Evolutionary conservation across 2,113 vertebrate genomes (phyloP).

Genomic region (Stegastes partitus): DNA sequence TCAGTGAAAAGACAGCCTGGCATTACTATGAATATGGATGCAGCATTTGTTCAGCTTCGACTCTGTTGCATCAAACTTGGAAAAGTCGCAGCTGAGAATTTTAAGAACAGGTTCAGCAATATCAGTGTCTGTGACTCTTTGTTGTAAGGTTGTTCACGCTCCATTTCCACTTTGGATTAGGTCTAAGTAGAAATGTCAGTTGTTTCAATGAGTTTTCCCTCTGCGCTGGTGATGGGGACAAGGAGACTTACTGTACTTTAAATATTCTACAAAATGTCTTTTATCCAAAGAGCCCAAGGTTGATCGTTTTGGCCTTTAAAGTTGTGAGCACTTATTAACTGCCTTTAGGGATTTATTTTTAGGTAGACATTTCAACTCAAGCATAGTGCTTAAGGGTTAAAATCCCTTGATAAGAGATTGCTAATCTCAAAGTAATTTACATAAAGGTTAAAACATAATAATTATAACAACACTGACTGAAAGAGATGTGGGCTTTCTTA

Average conservation of each 20-base stretch:
- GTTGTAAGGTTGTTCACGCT: not conserved
- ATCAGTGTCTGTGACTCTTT: not conserved
- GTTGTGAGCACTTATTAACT: not conserved
- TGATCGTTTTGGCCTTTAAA: not conserved
- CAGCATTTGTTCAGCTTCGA: not conserved
- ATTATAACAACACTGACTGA: slow-evolving; percentile 3
- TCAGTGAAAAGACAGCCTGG: not conserved
- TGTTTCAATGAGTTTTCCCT: no score
- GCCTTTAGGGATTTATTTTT: not conserved
- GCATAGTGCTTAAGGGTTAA: no score
- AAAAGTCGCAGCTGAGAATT: not conserved
- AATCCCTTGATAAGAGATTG: not conserved
- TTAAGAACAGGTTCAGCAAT: no score
- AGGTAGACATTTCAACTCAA: no score
- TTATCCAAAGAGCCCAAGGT: not conserved
- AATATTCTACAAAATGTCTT: no score
- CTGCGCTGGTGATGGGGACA: no score
- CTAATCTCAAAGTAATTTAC: not conserved
- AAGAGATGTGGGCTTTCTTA: not conserved
- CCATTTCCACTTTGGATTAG: no score
- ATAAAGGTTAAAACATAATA: not conserved
- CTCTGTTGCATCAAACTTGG: not conserved
- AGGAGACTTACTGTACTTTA: no score
- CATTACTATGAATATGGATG: not conserved
- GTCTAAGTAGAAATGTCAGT: no score